These are phyloP conservation scores for Anastrepha obliqua DNA, from an alignment of 1,140 invertebrate genomes.

Conservation along the genomic window DNA sequence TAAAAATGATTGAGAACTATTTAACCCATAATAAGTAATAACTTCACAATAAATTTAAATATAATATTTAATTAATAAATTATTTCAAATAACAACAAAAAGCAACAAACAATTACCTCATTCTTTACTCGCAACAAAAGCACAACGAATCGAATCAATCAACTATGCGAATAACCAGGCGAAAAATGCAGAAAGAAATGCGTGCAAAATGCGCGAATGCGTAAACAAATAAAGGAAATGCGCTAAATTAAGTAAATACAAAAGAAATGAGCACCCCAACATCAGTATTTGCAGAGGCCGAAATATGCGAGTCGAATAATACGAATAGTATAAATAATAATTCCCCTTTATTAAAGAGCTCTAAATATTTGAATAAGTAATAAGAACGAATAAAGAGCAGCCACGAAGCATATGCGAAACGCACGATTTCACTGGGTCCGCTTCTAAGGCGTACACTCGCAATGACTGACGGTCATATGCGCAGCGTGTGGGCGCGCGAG, in stretches of 20 bases:
- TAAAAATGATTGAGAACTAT: too few species aligned
- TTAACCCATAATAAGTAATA: too few species aligned
- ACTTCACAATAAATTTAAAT: too few species aligned
- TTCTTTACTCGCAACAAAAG: not conserved
- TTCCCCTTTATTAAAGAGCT: not conserved
- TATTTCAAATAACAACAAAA: not conserved
- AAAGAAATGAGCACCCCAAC: conserved; percentile 16
- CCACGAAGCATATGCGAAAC: conserved; percentile 16
- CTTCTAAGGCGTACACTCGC: not conserved
- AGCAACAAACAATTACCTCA: not conserved
- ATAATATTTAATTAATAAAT: too few species aligned
- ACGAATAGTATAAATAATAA: conserved; percentile 31
- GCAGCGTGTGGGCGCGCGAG: not conserved
- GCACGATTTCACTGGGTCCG: conserved; percentile 13
- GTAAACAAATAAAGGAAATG: conserved; percentile 53
- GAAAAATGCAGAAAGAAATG: not conserved
- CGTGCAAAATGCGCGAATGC: not conserved
- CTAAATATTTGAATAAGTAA: not conserved
- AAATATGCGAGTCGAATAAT: not conserved
- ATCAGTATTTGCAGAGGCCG: not conserved
- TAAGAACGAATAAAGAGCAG: not conserved
- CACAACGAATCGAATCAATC: not conserved
- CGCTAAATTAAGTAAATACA: conserved; percentile 54
- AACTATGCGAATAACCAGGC: not conserved
- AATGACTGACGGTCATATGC: not conserved